phyloP scores from a whole-genome alignment of 2,888 invertebrate genomes.

The Aphidoletes aphidimyza region DNA sequence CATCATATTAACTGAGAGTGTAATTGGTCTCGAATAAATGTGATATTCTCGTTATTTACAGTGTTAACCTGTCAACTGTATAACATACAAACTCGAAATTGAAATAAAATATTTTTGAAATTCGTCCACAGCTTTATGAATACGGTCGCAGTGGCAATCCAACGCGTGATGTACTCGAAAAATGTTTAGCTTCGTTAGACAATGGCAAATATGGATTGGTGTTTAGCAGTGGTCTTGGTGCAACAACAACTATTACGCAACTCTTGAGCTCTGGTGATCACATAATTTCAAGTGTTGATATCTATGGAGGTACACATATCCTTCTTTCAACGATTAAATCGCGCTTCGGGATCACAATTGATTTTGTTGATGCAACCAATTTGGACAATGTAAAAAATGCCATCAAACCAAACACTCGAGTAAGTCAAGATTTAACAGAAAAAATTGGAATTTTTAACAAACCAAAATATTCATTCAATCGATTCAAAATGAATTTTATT shows the following conservation, averaged over 20 bases:
- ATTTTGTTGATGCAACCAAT: conserved; percentile 82
- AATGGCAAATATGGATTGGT: conserved; percentile 83
- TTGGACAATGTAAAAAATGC: conserved; percentile 73
- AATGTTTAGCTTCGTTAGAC: conserved; percentile 90
- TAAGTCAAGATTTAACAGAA: conserved; percentile 65
- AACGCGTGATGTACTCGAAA: conserved; percentile 86
- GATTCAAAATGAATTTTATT: conserved; percentile 36
- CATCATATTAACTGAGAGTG: no score
- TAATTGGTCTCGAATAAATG: no score
- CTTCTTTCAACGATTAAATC: conserved; percentile 73
- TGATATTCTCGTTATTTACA: no score
- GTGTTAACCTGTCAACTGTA: no score
- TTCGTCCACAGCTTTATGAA: conserved; percentile 78
- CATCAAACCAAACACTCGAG: conserved; percentile 87
- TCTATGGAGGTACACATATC: conserved; percentile 94
- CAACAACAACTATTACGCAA: conserved; percentile 79
- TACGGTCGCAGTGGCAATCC: conserved; percentile 97
- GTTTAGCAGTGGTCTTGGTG: conserved; percentile 92
- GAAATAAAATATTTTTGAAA: neutral
- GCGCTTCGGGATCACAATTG: conserved; percentile 77
- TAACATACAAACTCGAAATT: no score
- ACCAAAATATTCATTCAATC: neutral
- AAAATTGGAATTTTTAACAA: neutral
- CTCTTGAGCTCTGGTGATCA: conserved; percentile 89
- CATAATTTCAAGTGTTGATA: conserved; percentile 88